A percentile compares a stretch with the other conserved stretches of the same genome.
phyloP scores from a whole-genome alignment of 23 tunicate genomes.

The Trididemnum clinides region DNA sequence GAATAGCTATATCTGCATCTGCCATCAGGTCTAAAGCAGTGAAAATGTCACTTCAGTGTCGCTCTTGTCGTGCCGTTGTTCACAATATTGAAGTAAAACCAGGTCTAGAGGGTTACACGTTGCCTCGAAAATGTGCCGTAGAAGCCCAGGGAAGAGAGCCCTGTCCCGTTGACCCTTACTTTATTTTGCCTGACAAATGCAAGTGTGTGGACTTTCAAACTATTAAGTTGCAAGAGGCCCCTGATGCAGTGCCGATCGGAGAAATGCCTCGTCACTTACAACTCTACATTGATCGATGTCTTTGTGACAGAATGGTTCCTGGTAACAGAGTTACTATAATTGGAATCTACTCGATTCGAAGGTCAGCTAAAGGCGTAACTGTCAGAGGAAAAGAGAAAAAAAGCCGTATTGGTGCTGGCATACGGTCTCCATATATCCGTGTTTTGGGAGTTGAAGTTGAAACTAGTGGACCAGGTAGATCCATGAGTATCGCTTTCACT shows the following conservation, averaged over 20 bases:
- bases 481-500: constrained; percentile 56
- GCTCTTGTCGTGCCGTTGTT: constrained; percentile 69
- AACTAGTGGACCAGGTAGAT: constrained; percentile 89
- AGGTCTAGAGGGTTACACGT: constrained; percentile 89
- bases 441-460: constrained; percentile 97
- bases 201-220: constrained; percentile 97
- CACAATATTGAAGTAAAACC: constrained; percentile 77
- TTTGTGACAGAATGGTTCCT: constrained; percentile 96
- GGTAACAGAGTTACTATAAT: constrained; percentile 93
- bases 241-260: constrained; percentile 98
- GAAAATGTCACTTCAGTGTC: constrained; percentile 86
- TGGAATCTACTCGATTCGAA: constrained; percentile 89
- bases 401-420: constrained; percentile 56
- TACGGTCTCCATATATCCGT: constrained; percentile 86
- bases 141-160: constrained; percentile 93
- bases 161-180: constrained; percentile 96
- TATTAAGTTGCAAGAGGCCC: constrained; percentile 96
- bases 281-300: constrained; percentile 86
- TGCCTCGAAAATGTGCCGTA: constrained; percentile 91
- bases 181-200: constrained; percentile 95
- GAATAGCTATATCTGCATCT: constrained; percentile 95
- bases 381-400: constrained; percentile 55
- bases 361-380: constrained; percentile 59
- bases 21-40: constrained; percentile 87
- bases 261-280: constrained; percentile 99